These are phyloP conservation scores for Drosophila tsacasi DNA, from an alignment of 1,140 invertebrate genomes.

Conservation along the genomic window DNA sequence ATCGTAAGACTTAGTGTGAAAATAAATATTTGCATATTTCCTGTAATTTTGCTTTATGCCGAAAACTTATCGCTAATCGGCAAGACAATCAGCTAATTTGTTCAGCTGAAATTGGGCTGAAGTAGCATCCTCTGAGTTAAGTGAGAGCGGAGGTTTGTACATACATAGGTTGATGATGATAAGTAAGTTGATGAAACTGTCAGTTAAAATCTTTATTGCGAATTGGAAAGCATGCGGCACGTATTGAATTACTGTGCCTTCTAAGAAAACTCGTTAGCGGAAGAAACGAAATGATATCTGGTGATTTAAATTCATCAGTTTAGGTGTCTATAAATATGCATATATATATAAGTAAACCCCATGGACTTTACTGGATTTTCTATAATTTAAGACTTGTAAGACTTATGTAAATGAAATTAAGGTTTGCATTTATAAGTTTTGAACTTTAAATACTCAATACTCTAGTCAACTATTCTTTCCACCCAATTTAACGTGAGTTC, in stretches of 20 bases:
- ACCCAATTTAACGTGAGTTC: not conserved
- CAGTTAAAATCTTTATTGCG: not conserved
- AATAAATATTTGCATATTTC: conserved; percentile 62
- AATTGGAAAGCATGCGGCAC: conserved; percentile 2
- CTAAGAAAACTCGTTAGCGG: not conserved
- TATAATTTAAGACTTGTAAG: too few species aligned
- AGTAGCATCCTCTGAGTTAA: not conserved
- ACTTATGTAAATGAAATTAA: not conserved
- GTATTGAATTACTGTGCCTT: conserved; percentile 4
- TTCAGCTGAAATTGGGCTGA: conserved; percentile 1
- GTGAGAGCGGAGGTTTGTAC: not conserved
- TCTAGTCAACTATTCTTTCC: not conserved
- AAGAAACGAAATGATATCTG: not conserved
- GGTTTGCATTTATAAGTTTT: not conserved
- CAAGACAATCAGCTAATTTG: conserved; percentile 23
- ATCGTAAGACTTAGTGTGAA: conserved; percentile 46
- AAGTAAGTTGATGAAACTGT: conserved; percentile 4
- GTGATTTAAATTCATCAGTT: not conserved
- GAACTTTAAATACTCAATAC: not conserved
- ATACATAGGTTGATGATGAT: not conserved
- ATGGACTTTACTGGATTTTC: not conserved
- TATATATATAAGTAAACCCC: not conserved
- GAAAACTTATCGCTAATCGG: conserved; percentile 22
- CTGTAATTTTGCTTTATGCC: conserved; percentile 23
- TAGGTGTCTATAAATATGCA: not conserved